These are phyloP conservation scores for Micrasema longulum DNA, from an alignment of 1,140 invertebrate species.

Conservation along the genomic window DNA sequence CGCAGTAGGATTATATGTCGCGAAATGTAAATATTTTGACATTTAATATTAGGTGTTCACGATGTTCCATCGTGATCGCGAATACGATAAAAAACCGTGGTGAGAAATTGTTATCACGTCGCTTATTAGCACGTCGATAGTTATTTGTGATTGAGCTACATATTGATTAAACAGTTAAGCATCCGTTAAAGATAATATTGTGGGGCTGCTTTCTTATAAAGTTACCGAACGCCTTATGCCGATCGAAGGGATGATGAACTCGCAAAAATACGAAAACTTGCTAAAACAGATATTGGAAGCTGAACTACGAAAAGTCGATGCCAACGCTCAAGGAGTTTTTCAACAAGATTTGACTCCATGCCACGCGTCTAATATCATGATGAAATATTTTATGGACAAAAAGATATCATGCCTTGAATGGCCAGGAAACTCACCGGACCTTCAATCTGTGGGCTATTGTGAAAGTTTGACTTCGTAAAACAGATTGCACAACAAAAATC, in stretches of 20 bases:
- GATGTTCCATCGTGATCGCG: no score
- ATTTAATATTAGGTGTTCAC: no score
- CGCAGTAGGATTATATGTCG: no score
- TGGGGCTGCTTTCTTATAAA: not conserved
- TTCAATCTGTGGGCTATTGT: not conserved
- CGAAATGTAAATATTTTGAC: no score
- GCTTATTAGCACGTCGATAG: no score
- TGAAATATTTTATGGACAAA: constrained; percentile 4
- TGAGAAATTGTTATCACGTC: no score
- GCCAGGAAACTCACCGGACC: no score
- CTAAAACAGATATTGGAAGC: constrained; percentile 9
- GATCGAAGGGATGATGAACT: no score
- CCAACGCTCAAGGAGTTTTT: constrained; percentile 4
- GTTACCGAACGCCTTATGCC: not conserved
- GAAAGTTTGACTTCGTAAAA: constrained; percentile 12
- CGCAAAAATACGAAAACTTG: constrained; percentile 1
- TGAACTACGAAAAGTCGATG: constrained; percentile 10
- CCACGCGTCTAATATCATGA: no score
- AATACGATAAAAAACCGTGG: no score
- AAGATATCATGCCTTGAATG: constrained; percentile 7
- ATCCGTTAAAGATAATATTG: not conserved
- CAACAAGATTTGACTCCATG: constrained; percentile 8
- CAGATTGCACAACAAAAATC: constrained; percentile 15
- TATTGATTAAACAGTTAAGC: no score
- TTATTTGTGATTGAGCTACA: no score